These are phyloP conservation scores for Galerucella calmariensis DNA, from an alignment of 2,888 invertebrate species.

Conservation along the genomic window DNA sequence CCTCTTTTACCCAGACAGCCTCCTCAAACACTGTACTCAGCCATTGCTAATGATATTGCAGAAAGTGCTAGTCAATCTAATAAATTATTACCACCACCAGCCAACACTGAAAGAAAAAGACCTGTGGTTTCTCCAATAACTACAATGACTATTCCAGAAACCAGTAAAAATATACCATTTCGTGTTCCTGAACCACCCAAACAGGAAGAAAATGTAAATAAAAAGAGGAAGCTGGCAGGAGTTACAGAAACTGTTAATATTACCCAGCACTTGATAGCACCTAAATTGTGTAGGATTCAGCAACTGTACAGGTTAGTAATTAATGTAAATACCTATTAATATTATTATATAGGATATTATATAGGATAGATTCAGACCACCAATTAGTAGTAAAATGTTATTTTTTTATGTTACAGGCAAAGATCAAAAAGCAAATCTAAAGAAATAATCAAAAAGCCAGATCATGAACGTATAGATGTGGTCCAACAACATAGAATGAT, in stretches of 20 bases:
- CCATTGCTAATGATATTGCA: slow-evolving; percentile 84
- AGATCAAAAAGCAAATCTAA: slow-evolving; percentile 49
- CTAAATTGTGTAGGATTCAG: slow-evolving; percentile 62
- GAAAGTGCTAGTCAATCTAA: slow-evolving; percentile 74
- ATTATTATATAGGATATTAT: not conserved
- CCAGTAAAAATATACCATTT: slow-evolving; percentile 55
- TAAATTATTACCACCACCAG: slow-evolving; percentile 67
- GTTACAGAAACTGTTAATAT: slow-evolving; percentile 58
- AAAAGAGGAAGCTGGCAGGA: slow-evolving; percentile 59
- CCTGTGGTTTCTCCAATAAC: slow-evolving; percentile 42
- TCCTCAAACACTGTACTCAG: slow-evolving; percentile 86
- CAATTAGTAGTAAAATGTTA: not conserved
- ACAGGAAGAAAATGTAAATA: slow-evolving; percentile 54
- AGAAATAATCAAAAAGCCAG: slow-evolving; percentile 53
- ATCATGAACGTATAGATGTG: slow-evolving; percentile 45
- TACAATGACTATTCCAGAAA: slow-evolving; percentile 23
- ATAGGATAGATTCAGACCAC: not conserved
- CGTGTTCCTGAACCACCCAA: slow-evolving; percentile 62
- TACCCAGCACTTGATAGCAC: slow-evolving; percentile 61
- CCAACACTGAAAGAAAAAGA: slow-evolving; percentile 65
- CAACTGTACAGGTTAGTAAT: slow-evolving; percentile 61
- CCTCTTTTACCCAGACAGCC: slow-evolving; percentile 86
- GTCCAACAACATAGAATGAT: slow-evolving; percentile 45
- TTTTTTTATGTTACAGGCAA: slow-evolving; percentile 42
- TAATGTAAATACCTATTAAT: not conserved